Evolutionary conservation across 2,113 vertebrate species (phyloP).

Genomic region (Gallinago jamesoni): DNA sequence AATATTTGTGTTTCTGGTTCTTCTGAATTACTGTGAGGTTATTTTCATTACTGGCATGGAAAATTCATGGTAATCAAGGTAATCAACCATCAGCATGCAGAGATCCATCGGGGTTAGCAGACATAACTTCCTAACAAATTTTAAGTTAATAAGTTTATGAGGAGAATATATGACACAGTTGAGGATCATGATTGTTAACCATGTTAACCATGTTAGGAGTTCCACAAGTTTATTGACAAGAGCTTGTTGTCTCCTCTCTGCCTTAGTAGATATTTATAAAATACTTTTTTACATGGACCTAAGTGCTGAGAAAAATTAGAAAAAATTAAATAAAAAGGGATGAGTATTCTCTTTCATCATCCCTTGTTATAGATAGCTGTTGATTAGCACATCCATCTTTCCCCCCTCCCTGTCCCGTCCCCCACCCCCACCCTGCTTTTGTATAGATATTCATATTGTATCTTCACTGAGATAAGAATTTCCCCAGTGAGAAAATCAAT

Average conservation of each 20-base stretch:
- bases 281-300: not conserved
- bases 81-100: not conserved
- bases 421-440: not conserved
- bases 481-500: not conserved
- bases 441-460: not conserved
- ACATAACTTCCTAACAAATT: not conserved
- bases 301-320: not conserved
- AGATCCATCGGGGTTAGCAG: not conserved
- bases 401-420: too few species aligned
- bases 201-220: not conserved
- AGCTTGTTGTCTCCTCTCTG: not conserved
- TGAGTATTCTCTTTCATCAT: not conserved
- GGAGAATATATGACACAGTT: not conserved
- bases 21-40: not conserved
- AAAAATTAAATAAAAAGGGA: not conserved
- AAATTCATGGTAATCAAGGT: not conserved
- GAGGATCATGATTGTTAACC: not conserved
- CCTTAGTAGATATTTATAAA: not conserved
- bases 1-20: not conserved
- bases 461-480: not conserved
- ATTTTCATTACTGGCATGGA: not conserved
- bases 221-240: not conserved
- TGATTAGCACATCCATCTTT: not conserved
- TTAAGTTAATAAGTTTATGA: not conserved
- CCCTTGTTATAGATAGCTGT: not conserved